These are phyloP conservation scores for Cinara cedri DNA, from an alignment of 2,888 invertebrate genomes.

Conservation along the genomic window DNA sequence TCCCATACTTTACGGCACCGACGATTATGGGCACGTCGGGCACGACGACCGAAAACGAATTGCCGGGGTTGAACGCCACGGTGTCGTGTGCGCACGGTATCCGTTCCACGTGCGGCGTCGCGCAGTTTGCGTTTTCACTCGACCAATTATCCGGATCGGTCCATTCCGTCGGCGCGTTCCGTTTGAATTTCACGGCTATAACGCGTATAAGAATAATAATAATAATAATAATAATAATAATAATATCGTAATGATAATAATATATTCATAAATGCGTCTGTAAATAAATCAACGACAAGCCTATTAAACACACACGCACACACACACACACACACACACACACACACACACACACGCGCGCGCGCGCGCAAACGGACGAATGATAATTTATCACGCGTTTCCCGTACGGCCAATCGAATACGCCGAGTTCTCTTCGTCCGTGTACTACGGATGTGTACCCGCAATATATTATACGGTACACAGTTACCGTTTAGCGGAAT, in stretches of 20 bases:
- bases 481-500: no score
- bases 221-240: not conserved
- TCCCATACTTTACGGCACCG: conserved; percentile 32
- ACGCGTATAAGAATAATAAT: not conserved
- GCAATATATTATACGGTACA: no score
- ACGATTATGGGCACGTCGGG: conserved; percentile 46
- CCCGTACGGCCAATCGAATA: no score
- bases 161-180: conserved; percentile 58
- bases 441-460: no score
- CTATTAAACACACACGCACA: no score
- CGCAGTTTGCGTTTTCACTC: conserved; percentile 37
- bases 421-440: no score
- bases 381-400: no score
- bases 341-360: no score
- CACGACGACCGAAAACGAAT: conserved; percentile 58
- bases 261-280: not conserved
- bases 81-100: conserved; percentile 59
- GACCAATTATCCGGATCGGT: conserved; percentile 59
- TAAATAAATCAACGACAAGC: no score
- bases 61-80: conserved; percentile 57
- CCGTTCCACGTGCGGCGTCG: conserved; percentile 59
- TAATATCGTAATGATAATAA: not conserved
- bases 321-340: no score
- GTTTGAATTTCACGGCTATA: conserved; percentile 58
- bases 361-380: no score